Evolutionary conservation across 2,113 vertebrate genomes (phyloP).

Genomic region (Laticauda laticaudata): DNA sequence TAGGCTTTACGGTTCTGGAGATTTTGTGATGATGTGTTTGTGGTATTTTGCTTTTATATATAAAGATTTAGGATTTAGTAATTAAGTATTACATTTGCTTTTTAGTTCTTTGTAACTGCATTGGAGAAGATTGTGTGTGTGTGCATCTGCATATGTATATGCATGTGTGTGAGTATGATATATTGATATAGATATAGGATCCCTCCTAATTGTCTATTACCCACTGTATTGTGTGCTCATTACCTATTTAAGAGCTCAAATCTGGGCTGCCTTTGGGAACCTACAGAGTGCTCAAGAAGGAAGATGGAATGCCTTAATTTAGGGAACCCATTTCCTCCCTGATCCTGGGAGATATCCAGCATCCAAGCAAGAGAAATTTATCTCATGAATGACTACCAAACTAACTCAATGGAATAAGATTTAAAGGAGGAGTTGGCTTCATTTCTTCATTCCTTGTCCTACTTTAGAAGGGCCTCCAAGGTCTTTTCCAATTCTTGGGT

Average conservation of each 20-base stretch:
- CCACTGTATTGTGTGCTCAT: conserved; percentile 53
- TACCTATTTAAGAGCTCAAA: conserved; percentile 60
- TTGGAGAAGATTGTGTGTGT: not conserved
- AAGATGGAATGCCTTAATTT: conserved; percentile 50
- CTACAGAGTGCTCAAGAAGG: not conserved
- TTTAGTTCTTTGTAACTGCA: not conserved
- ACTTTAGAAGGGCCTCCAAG: not conserved
- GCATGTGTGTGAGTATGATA: not conserved
- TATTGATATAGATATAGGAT: conserved; percentile 29
- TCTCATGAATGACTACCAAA: not conserved
- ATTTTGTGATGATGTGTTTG: too few relatives aligned
- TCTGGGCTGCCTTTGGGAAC: conserved; percentile 25
- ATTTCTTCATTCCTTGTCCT: not conserved
- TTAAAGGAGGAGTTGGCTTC: not conserved
- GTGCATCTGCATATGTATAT: not conserved
- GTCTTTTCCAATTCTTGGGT: not conserved
- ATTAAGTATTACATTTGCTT: not conserved
- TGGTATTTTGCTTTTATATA: too few relatives aligned
- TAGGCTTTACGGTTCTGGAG: too few relatives aligned
- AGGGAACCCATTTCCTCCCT: not conserved
- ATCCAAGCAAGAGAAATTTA: not conserved
- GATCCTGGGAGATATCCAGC: not conserved
- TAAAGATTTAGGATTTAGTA: not conserved
- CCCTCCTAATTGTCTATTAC: conserved; percentile 66
- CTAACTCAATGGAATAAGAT: not conserved